Evolutionary conservation across 1,140 invertebrate genomes (phyloP), one percentile per base, ranked within the genome.

Genomic region (Orchestia grillus): DNA sequence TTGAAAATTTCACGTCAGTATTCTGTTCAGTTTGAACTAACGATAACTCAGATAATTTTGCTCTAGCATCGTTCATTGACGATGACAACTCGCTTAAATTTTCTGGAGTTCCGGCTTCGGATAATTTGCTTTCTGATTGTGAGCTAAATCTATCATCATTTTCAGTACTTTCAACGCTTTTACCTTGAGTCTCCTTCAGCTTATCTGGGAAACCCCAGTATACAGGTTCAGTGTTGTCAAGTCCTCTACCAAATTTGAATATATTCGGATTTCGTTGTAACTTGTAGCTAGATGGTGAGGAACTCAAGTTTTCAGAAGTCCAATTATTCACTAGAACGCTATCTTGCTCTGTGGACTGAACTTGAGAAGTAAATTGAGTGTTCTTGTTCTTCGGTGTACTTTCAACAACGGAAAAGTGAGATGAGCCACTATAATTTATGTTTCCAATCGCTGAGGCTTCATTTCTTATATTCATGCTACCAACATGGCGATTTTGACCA

Each of bases 221-320:
- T 42, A 94, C 92, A 11, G 92, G 92, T 15, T 47, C 44, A 44
- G 16, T 94, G 36, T 47, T 42, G 44, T 94, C 92, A 6, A 94
- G 44, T 40, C 92, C 92, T 94, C 92, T 42, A 6, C 92, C 44
- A n/a, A 94, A 94, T 40, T 94, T 45, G 92, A n/a, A 45, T 47
- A 94, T 45, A 47, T 94, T 40, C 6, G 40, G 0, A 3, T 28
- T n/a, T 45, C 19, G 43, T 77, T 77, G 11, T 1, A 77, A 77
- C 36, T 77, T 77, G 3, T 77, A 19, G 62, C 28, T 77, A 3
- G 62, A 77, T 15, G 62, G 62, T 77, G 62, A 77, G 36, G 15
- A 19, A 36, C 28, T 77, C 36, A 28, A 77, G 11, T 42, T 91
- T 91, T 0, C 88, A 43, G 88, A 91, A 42, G 23, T 44, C 88